These are phyloP conservation scores for Drosophila fulvimacula DNA, from an alignment of 2,888 invertebrate genomes.

Conservation along the genomic window DNA sequence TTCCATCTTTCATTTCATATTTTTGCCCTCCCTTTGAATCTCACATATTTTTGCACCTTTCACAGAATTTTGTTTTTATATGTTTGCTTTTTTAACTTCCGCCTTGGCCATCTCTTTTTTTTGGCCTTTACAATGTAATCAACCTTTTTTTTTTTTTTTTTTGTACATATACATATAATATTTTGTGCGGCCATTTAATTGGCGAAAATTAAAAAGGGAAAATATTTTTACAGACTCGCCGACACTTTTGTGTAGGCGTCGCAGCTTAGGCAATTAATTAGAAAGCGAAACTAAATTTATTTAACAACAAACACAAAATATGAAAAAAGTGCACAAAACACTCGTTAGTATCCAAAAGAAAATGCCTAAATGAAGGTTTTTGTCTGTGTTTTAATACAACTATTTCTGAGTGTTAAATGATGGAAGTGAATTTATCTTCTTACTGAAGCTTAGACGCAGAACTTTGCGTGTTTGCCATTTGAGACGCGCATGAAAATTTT, in stretches of 20 bases:
- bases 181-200: constrained; percentile 66
- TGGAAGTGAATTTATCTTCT: constrained; percentile 4
- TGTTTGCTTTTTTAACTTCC: constrained; percentile 55
- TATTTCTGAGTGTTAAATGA: constrained; percentile 14
- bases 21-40: constrained; percentile 4
- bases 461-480: neutral
- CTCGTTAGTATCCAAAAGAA: constrained; percentile 34
- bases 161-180: constrained; percentile 8
- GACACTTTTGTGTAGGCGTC: constrained; percentile 70
- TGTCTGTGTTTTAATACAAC: constrained; percentile 5
- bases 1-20: constrained; percentile 3
- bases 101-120: constrained; percentile 45
- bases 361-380: constrained; percentile 30
- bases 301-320: constrained; percentile 28
- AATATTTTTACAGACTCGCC: constrained; percentile 52
- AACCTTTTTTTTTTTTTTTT: constrained; percentile 33
- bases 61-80: constrained; percentile 67
- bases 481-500: neutral
- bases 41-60: constrained; percentile 72
- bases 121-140: constrained; percentile 56
- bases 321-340: constrained; percentile 46
- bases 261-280: constrained; percentile 72
- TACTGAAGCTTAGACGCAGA: neutral
- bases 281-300: constrained; percentile 73
- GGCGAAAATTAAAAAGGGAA: constrained; percentile 81